phyloP scores from a whole-genome alignment of 2,113 vertebrate species.

The Brienomyrus brachyistius region DNA sequence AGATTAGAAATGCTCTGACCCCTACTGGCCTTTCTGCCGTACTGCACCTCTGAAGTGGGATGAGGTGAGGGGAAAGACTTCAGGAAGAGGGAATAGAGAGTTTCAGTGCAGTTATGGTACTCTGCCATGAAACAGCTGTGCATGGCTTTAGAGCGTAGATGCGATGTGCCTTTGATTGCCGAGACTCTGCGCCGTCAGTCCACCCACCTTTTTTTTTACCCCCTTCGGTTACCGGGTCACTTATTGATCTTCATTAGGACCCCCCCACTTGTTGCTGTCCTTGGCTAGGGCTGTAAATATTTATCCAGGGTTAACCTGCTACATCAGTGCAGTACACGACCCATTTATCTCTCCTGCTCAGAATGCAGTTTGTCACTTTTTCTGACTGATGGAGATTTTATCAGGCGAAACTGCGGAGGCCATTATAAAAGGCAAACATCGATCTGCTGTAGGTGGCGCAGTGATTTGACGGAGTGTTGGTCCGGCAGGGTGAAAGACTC shows the following conservation, averaged over 20 bases:
- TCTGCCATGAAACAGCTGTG: neutral
- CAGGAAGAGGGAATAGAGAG: neutral
- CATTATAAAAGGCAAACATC: slow-evolving; percentile 47
- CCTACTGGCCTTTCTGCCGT: slow-evolving; percentile 25
- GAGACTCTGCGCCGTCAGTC: neutral
- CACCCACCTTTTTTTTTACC: neutral
- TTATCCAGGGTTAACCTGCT: slow-evolving; percentile 36
- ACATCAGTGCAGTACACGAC: slow-evolving; percentile 25
- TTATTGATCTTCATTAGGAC: slow-evolving; percentile 15
- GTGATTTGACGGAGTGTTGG: slow-evolving; percentile 21
- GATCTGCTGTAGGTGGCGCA: slow-evolving; percentile 10
- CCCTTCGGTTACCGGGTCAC: neutral
- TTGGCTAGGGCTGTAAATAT: slow-evolving; percentile 43
- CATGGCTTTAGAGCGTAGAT: neutral
- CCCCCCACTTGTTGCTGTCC: slow-evolving; percentile 46
- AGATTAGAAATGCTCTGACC: slow-evolving; percentile 34
- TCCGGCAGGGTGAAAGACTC: neutral
- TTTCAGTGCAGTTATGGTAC: neutral
- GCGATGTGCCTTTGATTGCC: neutral
- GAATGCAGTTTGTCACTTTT: slow-evolving; percentile 10
- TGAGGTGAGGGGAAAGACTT: neutral
- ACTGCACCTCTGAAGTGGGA: slow-evolving; percentile 7
- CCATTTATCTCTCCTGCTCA: slow-evolving; percentile 34
- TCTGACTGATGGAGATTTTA: slow-evolving; percentile 33
- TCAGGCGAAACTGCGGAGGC: slow-evolving; percentile 27